Conservation (phyloP, 2,888 invertebrate genomes). For the Arge pagana region DNA sequence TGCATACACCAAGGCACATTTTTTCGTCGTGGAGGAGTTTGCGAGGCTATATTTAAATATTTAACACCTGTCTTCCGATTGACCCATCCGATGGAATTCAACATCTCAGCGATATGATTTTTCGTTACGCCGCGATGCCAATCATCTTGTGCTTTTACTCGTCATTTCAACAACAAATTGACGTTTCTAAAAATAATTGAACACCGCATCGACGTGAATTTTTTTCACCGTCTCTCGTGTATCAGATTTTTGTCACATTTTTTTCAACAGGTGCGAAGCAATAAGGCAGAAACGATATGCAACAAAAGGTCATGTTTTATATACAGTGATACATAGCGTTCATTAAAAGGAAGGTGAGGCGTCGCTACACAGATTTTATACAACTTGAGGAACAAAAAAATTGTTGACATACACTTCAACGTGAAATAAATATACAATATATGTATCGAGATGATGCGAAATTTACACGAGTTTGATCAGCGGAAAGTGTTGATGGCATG, state of each 20-base stretch:
- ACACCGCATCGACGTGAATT: no score
- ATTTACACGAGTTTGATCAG: slow-evolving; percentile 72
- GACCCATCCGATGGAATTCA: slow-evolving; percentile 80
- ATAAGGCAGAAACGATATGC: no score
- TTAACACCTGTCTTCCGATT: slow-evolving; percentile 71
- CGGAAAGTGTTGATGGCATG: slow-evolving; percentile 87
- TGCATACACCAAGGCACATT: slow-evolving; percentile 62
- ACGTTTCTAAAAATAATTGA: not conserved
- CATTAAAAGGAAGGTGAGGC: not conserved
- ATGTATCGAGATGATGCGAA: not conserved
- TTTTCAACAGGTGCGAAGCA: no score
- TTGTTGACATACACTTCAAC: slow-evolving; percentile 13
- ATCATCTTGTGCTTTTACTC: slow-evolving; percentile 32
- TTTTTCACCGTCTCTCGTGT: no score
- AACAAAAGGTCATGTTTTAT: slow-evolving; percentile 26
- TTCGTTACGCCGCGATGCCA: slow-evolving; percentile 64
- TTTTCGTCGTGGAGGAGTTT: slow-evolving; percentile 71
- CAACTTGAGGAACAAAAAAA: not conserved
- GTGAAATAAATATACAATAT: slow-evolving; percentile 9
- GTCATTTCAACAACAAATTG: not conserved
- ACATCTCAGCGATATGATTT: no score
- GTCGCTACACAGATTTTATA: slow-evolving; percentile 5
- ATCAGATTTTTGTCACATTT: no score
- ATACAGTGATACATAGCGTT: slow-evolving; percentile 26
- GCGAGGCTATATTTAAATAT: slow-evolving; percentile 82